Evolutionary conservation across 2,113 vertebrate genomes (phyloP), one percentile per base, ranked within the genome.

Genomic region (Meles meles): DNA sequence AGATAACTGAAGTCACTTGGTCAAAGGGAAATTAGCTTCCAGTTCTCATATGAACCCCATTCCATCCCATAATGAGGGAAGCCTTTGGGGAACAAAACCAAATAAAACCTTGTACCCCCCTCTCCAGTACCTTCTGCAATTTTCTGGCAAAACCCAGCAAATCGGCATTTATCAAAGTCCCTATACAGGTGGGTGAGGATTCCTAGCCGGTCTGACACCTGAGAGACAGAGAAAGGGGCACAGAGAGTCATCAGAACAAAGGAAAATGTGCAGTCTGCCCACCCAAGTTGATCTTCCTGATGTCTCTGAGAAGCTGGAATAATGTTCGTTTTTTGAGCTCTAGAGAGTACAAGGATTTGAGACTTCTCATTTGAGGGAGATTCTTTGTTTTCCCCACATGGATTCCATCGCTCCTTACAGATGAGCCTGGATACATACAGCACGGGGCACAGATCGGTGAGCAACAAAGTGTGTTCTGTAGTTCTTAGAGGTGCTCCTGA

Each of bases 71-170:
- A 59, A 23, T 18, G 34, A 42, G 17, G 49, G 39, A 72, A n/a
- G 63, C 59, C 65, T 79, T 6, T 29, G 9, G 31, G 57, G 27
- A 89, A 81, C 10, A 74, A 74, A 88, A 34, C 31, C 49, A 67
- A 25, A 80, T 17, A 93, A 82, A 92, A 85, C 31, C 77, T 31
- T 1, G n/a, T 57, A 21, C 18, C 23, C 11, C 27, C 31, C 39
- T 6, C 13, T 88, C 93, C 6, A 61, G 59, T 98, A 99, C 99
- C 99, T 99, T 99, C 99, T 17, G 99, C 99, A 94, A 99, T 61
- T 94, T 98, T 99, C 97, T 88, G 99, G 98, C 99, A 99, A 94
- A 99, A 99, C 7, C 99, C 99, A 6, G 99, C 99, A 39, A 99
- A 99, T 82, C 98, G 98, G 93, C 99, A 98, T 98, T 99, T 99